Base-by-base conservation (phyloP, 2,888 invertebrate species). In the Lochmaea crataegi region DNA sequence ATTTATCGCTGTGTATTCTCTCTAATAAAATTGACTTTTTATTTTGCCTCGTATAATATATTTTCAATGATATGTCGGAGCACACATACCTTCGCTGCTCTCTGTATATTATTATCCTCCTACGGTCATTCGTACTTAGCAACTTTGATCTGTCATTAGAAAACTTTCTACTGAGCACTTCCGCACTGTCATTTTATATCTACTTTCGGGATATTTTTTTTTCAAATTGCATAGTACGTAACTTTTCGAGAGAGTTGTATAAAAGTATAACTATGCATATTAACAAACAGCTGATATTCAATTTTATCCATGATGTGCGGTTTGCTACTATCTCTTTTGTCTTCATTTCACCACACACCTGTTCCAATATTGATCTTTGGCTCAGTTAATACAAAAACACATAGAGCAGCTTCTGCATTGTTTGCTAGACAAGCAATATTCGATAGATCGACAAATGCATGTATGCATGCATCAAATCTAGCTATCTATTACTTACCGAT, bases 281-380 rank as follows among this genome's bases (percentile, higher is more conserved):
- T n/a, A 18, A 16, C 16, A 53, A 18, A 53, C 10, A 16, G 16
- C 16, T 53, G 10, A 53, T 18, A 53, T 3, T 18, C 53, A 18
- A 16, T 16, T 51, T n/a, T 16, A 51, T n/a, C 14, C 51, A 51
- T n/a, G 14, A 51, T 51, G 14, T 51, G 14, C 51, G n/a, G 10
- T 53, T 16, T 18, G 9, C 53, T 53, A 7, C 10, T 18, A 18
- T n/a, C 58, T 32, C 58, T 38, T 38, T 58, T 38, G 58, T 38
- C 16, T 69, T 45, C 38, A 69, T 63, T 63, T 69, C 22, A 63
- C 48, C 53, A 69, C 63, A 69, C 72, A 72, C 65, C 68, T 58
- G 65, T 72, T 72, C 48, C 72, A 65, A 72, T 72, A 72, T 72
- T 72, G 68, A 68, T 60, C 48, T 64, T 60, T 42, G 58, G 57